Base-by-base conservation (phyloP, 2,888 invertebrate genomes). In the Trachelus tabidus region DNA sequence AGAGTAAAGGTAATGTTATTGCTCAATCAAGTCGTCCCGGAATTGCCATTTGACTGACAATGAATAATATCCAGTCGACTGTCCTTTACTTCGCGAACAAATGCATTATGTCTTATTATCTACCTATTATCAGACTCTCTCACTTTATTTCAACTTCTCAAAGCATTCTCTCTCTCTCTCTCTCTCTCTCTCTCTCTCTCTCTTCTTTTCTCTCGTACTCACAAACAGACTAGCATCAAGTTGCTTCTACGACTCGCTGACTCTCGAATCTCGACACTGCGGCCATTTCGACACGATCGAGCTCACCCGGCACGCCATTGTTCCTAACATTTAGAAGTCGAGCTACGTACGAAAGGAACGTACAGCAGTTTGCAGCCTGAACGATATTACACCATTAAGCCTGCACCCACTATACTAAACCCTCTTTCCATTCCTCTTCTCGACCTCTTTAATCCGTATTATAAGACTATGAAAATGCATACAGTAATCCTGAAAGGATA, bases 281-380 rank as follows among this genome's bases (percentile, higher is more conserved):
- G n/a, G 73, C 71, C 73, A 34, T 78, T 78, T 78, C 78, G 76
- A 76, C 78, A 78, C 15, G 68, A 33, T 68, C 76, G 69, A 69
- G 69, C 33, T 69, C 69, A 12, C 76, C 33, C 68, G 31, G 40
- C 78, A 68, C 75, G 78, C 83, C 79, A 84, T 85, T 85, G 85
- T 85, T 79, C 81, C 79, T 85, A 85, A 85, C 85, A 85, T 85
- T 85, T 85, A 85, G 81, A 81, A 82, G 79, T 82, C 83, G 81
- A 79, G 81, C 80, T 78, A 30, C 34, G 12, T 68, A 81, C 81
- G 80, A 82, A 79, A 82, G 82, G 79, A 80, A 81, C 78, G 80
- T 77, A 73, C 34, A 12, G 34, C 35, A 33, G 34, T 84, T 30
- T 79, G 30, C 34, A 35, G 40, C 6, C 76, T 76, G 73, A 78